phyloP scores from a whole-genome alignment of 1,140 invertebrate species.

The Ostrea edulis region DNA sequence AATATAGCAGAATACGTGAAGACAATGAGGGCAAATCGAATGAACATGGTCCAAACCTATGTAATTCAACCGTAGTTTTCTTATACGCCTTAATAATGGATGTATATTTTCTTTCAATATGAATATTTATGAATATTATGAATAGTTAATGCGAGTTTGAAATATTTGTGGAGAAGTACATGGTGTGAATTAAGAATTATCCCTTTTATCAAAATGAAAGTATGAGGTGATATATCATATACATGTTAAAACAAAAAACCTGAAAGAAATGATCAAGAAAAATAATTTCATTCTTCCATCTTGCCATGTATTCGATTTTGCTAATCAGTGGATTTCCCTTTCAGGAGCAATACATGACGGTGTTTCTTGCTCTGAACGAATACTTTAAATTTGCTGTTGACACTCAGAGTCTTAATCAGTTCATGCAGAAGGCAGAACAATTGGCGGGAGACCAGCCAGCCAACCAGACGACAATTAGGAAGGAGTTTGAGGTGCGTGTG shows the following conservation, averaged over 20 bases:
- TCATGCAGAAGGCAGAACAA: background rate
- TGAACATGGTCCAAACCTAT: constrained; percentile 41
- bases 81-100: background rate
- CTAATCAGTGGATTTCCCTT: background rate
- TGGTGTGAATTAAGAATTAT: background rate
- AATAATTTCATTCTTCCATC: no score
- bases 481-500: background rate
- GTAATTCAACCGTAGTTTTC: background rate
- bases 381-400: background rate
- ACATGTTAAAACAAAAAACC: no score
- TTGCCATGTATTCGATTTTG: no score
- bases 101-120: no score
- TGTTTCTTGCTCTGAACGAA: background rate
- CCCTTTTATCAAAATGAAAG: background rate
- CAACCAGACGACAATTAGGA: background rate
- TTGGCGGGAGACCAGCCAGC: background rate
- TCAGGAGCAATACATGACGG: background rate
- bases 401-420: background rate
- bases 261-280: no score
- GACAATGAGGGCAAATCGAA: constrained; percentile 34
- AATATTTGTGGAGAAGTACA: no score
- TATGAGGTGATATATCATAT: background rate
- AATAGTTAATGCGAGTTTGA: no score
- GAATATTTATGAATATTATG: no score
- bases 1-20: constrained; percentile 20